Base-by-base conservation (phyloP, 2,797 vertebrate genomes). In the Gorsachius magnificus region DNA sequence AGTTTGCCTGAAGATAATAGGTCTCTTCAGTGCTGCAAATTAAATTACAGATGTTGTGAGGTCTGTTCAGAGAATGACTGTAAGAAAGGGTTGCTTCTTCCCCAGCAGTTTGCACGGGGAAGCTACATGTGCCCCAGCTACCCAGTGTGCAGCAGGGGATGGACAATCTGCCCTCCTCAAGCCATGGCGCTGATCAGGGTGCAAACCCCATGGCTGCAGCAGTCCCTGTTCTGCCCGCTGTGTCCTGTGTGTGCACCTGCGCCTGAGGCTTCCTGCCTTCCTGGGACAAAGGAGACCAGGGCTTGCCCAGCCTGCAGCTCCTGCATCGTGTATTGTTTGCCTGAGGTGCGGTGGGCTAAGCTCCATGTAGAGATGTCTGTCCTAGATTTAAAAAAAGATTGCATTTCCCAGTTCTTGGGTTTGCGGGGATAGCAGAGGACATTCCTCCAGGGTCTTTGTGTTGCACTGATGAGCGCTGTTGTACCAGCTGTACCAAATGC, bases 21-120 rank as follows among this genome's bases (percentile, higher is more conserved):
- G 93, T 87, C 90, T 93, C 90, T 87, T 70, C 93, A 87, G 90
- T 71, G 83, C 92, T 93, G 54, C 88, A 92, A 74, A 95, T 97
- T 96, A 80, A 93, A 95, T 96, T 95, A 93, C 90, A 85, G 92
- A 92, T 94, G 93, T 94, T 96, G 91, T 43, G 51, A 80, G 87
- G 68, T 90, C 96, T 95, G 89, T 83, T 96, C 57, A 24, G 93
- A 85, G 83, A 74, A 71, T 0, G 28, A 0, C 71, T 93, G 22
- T 6, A 66, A 63, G 75, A 87, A 36, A 76, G 56, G 65, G n/a
- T 31, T 86, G 46, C n/a, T 85, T 80, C 70, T 24, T 84, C 21
- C 61, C 61, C 8, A 1, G 82, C 72, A 70, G 38, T 43, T 72
- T 21, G 14, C 25, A 9, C 5, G 7, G 61, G 56, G 71, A 45